A percentile compares a stretch with the other conserved stretches of the same genome.
These are phyloP conservation scores for Cossypha caffra DNA, from an alignment of 2,797 vertebrate species.

Conservation along the genomic window DNA sequence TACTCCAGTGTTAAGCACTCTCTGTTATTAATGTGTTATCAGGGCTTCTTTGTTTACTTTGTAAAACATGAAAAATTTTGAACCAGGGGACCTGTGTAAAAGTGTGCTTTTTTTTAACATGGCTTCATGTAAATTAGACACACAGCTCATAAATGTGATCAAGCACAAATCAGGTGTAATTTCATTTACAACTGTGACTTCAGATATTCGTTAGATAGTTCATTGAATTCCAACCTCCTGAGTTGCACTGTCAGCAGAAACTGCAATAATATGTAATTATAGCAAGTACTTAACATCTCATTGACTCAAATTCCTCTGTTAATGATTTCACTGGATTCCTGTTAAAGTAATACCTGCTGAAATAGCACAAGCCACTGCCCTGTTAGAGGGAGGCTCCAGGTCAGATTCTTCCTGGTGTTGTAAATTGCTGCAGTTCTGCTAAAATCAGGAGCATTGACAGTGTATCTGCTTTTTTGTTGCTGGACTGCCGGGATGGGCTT, in stretches of 20 bases:
- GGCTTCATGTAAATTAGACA: not conserved
- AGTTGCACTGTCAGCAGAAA: conserved; percentile 57
- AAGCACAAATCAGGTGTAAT: conserved; percentile 7
- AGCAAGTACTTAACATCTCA: conserved; percentile 62
- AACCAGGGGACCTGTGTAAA: not conserved
- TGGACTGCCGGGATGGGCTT: not conserved
- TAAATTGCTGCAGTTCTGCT: not conserved
- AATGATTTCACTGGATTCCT: conserved; percentile 61
- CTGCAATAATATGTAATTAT: conserved; percentile 63
- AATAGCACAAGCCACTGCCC: conserved; percentile 21
- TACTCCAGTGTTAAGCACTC: not conserved
- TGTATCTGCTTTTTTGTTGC: not conserved
- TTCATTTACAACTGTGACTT: conserved; percentile 36
- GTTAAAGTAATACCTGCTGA: conserved; percentile 56
- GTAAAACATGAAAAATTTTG: not conserved
- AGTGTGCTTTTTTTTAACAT: not conserved
- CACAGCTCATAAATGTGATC: not conserved
- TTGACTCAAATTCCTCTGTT: conserved; percentile 69
- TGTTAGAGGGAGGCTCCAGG: not conserved
- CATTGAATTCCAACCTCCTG: conserved; percentile 40
- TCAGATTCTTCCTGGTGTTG: not conserved
- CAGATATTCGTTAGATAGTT: conserved; percentile 39
- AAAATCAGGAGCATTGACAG: not conserved
- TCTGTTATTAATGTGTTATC: not conserved
- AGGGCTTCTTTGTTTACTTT: not conserved